A percentile compares a stretch with the other conserved stretches of the same genome.
phyloP scores from a whole-genome alignment of 2,113 vertebrate species.

The Mormyrus lacerda region DNA sequence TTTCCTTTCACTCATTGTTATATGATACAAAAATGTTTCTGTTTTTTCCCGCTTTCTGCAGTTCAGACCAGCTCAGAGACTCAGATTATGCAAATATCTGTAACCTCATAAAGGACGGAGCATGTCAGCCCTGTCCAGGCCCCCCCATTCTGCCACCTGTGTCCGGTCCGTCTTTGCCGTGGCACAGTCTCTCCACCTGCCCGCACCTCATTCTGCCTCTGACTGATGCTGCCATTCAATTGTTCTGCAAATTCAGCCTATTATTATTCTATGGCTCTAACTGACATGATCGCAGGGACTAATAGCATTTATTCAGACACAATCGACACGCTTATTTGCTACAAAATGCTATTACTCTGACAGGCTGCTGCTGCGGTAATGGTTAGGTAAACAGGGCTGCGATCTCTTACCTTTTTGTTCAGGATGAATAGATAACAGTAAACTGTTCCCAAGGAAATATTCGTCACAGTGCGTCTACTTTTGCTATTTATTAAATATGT shows the following conservation, averaged over 20 bases:
- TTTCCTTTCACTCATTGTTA: slow-evolving; percentile 14
- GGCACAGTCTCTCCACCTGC: neutral
- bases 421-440: slow-evolving; percentile 2
- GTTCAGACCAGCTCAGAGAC: neutral
- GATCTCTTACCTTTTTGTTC: neutral
- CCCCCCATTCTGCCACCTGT: neutral
- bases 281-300: neutral
- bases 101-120: neutral
- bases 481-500: slow-evolving; percentile 1
- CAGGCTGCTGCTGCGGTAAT: neutral
- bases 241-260: neutral
- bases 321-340: neutral
- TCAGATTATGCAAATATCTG: neutral
- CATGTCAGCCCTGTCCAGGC: neutral
- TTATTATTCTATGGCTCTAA: neutral
- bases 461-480: neutral
- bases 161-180: neutral
- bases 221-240: slow-evolving; percentile 74
- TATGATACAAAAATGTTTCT: neutral
- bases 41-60: neutral
- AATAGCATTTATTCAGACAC: neutral
- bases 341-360: neutral
- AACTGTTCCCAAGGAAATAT: neutral
- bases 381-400: neutral
- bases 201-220: slow-evolving; percentile 54